Evolutionary conservation across 2,113 vertebrate species (phyloP).

Genomic region (Piaya cayana): DNA sequence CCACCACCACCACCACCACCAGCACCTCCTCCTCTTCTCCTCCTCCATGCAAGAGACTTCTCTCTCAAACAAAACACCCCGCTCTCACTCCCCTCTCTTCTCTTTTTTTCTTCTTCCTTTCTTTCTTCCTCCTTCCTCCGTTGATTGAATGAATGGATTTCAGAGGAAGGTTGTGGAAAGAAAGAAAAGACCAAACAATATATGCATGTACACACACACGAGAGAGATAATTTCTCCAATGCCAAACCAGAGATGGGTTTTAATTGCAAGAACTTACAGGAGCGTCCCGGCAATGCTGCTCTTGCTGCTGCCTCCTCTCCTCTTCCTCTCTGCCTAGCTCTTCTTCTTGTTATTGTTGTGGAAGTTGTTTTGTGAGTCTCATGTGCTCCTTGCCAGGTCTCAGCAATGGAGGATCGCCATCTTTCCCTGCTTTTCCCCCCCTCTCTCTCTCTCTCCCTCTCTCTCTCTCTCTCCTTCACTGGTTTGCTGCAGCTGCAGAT

Average conservation of each 20-base stretch:
- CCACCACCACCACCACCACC: constrained; percentile 68
- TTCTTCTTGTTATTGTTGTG: constrained; percentile 82
- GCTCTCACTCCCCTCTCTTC: constrained; percentile 18
- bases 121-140: constrained; percentile 28
- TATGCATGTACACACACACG: neutral
- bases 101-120: neutral
- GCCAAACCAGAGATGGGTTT: constrained; percentile 74
- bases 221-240: constrained; percentile 69
- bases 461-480: constrained; percentile 78
- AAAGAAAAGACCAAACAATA: neutral
- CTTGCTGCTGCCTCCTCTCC: constrained; percentile 74
- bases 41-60: constrained; percentile 71
- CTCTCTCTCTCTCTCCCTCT: constrained; percentile 16
- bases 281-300: constrained; percentile 79
- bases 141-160: constrained; percentile 78
- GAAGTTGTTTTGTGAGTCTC: constrained; percentile 91
- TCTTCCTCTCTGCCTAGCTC: constrained; percentile 75
- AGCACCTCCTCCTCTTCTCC: constrained; percentile 66
- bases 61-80: constrained; percentile 71
- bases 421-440: constrained; percentile 90
- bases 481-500: constrained; percentile 95
- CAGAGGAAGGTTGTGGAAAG: constrained; percentile 32
- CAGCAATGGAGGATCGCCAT: constrained; percentile 98
- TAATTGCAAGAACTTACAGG: constrained; percentile 81
- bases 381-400: constrained; percentile 93